These are phyloP conservation scores for Drosophila tropicalis DNA, from an alignment of 1,140 invertebrate genomes.

Conservation along the genomic window DNA sequence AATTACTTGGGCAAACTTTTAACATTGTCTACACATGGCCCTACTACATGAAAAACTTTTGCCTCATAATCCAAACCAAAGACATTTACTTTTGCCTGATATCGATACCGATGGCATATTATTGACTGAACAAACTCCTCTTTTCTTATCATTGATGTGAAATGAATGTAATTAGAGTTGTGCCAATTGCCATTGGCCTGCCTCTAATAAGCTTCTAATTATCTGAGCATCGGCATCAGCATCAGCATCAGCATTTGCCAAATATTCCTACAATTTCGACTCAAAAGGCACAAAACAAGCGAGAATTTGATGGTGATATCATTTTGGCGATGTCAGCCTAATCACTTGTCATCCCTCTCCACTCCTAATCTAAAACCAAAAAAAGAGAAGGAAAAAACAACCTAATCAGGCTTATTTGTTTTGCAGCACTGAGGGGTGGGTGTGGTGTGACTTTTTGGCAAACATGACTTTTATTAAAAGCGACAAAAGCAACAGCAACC, in stretches of 20 bases:
- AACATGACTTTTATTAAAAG: constrained; percentile 75
- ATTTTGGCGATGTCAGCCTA: constrained; percentile 39
- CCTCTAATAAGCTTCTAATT: constrained; percentile 70
- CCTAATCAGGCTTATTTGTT: constrained; percentile 80
- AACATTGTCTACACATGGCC: constrained; percentile 77
- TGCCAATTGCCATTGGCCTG: constrained; percentile 51
- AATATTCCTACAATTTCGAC: background rate
- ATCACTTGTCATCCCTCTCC: constrained; percentile 29
- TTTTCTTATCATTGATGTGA: constrained; percentile 71
- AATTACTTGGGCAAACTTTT: constrained; percentile 80
- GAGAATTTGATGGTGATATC: constrained; percentile 40
- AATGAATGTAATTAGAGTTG: constrained; percentile 76
- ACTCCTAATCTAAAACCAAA: constrained; percentile 16
- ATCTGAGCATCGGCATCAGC: constrained; percentile 50
- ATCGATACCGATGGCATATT: constrained; percentile 37
- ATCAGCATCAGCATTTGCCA: constrained; percentile 22
- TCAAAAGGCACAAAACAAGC: background rate
- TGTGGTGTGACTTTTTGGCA: constrained; percentile 70
- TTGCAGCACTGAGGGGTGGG: constrained; percentile 8
- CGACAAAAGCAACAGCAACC: constrained; percentile 57
- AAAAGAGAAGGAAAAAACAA: constrained; percentile 30
- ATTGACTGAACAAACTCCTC: constrained; percentile 52
- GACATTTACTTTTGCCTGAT: constrained; percentile 44
- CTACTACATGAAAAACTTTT: constrained; percentile 57
- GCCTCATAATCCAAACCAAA: constrained; percentile 50